Base-by-base conservation (phyloP, 2,888 invertebrate genomes). In the Eupithecia tripunctaria region DNA sequence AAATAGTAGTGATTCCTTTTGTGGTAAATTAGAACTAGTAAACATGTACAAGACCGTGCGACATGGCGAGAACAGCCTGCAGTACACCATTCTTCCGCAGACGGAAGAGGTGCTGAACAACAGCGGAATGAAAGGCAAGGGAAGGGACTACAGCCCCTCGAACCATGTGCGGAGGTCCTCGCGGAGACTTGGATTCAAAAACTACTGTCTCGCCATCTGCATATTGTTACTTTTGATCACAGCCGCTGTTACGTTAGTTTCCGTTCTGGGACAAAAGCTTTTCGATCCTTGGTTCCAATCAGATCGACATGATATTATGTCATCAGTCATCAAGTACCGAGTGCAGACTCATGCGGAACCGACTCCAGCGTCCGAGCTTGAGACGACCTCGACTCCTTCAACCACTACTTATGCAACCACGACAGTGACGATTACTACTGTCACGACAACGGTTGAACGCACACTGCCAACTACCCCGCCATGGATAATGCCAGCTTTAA, bases 21-120 rank as follows among this genome's bases (percentile, higher is more conserved):
- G 88, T 88, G 85, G 85, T 85, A 81, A 82, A 82, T 80, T 85
- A 87, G 84, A 78, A 82, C 79, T 85, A 73, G 82, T 82, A 83
- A 93, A 84, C 83, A 97, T 97, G 97, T 96, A 96, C 92, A 97
- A 96, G 92, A 96, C 96, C 81, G 96, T 96, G 87, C 93, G 96
- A 78, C 96, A 96, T 88, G 96, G 96, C 77, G 96, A 97, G 88
- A 96, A 96, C 83, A 96, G 96, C 85, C 95, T 97, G 82, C 96
- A 96, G 86, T 97, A 97, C 89, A 96, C 96, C 81, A 96, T 97
- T 82, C 94, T 97, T 78, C 96, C 96, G 74, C 96, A 96, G 88
- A 96, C 96, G 73, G 96, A 96, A 87, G 96, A 96, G 86, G 95
- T 95, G 81, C 90, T 96, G 74, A 95, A 88, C 81, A 96, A 95